These are phyloP conservation scores for Peromyscus nudipes DNA, from an alignment of 2,797 vertebrate genomes.

Conservation along the genomic window DNA sequence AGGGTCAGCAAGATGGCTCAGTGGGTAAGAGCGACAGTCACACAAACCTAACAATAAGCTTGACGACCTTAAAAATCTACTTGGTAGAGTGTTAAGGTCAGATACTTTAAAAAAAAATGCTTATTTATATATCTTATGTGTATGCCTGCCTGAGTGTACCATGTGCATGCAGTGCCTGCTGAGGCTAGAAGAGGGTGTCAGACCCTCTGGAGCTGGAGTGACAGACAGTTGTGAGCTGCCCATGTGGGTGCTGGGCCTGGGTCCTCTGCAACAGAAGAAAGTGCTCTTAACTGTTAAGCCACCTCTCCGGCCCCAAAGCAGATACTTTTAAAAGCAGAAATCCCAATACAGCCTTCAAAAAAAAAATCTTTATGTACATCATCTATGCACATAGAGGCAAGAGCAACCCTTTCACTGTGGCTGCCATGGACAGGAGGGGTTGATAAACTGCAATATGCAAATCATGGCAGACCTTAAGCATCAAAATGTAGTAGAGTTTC, in stretches of 20 bases:
- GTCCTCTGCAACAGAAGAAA: neutral
- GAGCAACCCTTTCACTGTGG: neutral
- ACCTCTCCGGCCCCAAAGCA: neutral
- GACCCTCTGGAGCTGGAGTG: neutral
- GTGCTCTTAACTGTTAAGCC: neutral
- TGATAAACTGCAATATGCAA: neutral
- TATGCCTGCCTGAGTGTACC: neutral
- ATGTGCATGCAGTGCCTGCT: too few species aligned
- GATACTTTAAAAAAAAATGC: too few species aligned
- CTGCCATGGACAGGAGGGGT: neutral
- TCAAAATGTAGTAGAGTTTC: conserved; percentile 6
- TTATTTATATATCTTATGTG: neutral
- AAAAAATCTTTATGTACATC: neutral
- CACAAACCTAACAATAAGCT: neutral
- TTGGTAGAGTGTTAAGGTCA: neutral
- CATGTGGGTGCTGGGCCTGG: neutral
- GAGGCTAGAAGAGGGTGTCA: neutral
- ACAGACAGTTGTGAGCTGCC: neutral
- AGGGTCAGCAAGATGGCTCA: neutral
- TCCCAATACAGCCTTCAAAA: conserved; percentile 1
- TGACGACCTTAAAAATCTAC: neutral
- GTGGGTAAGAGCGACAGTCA: neutral
- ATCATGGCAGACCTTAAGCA: neutral
- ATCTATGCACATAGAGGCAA: neutral
- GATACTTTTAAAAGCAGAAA: conserved; percentile 1